A percentile compares a stretch with the other conserved stretches of the same genome.
phyloP scores from a whole-genome alignment of 1,140 invertebrate species.

The Caerostris darwini region DNA sequence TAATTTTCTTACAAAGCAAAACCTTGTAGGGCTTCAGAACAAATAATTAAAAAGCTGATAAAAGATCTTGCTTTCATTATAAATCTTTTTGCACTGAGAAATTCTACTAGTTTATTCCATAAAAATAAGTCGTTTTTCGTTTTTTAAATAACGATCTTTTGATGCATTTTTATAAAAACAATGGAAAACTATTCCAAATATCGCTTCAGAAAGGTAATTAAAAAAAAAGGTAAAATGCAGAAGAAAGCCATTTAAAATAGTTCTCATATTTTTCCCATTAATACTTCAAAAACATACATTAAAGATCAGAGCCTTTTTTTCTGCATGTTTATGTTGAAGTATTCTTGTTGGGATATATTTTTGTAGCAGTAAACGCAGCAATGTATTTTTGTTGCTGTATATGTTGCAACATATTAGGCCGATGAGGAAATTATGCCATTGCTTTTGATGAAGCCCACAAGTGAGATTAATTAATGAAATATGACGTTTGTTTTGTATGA shows the following conservation, averaged over 20 bases:
- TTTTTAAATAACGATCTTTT: not conserved
- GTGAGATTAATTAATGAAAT: too few species aligned
- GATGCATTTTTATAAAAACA: not conserved
- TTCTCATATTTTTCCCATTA: not conserved
- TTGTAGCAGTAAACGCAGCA: too few species aligned
- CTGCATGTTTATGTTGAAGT: too few species aligned
- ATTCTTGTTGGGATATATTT: too few species aligned
- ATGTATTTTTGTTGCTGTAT: too few species aligned
- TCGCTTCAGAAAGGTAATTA: too few species aligned
- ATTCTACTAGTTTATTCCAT: not conserved
- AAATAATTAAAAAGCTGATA: not conserved
- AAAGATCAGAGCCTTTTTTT: too few species aligned
- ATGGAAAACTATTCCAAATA: not conserved
- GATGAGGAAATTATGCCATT: too few species aligned
- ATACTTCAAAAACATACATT: not conserved
- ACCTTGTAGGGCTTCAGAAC: not conserved
- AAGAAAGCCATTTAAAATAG: not conserved
- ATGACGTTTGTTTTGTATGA: too few species aligned
- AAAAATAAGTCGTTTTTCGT: not conserved
- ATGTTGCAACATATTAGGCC: too few species aligned
- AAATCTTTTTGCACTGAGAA: not conserved
- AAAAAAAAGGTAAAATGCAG: not conserved
- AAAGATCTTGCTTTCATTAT: not conserved
- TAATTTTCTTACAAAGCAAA: too few species aligned
- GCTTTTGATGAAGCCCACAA: too few species aligned